phyloP scores from a whole-genome alignment of 1,140 invertebrate genomes.

The Drosophila biarmipes region DNA sequence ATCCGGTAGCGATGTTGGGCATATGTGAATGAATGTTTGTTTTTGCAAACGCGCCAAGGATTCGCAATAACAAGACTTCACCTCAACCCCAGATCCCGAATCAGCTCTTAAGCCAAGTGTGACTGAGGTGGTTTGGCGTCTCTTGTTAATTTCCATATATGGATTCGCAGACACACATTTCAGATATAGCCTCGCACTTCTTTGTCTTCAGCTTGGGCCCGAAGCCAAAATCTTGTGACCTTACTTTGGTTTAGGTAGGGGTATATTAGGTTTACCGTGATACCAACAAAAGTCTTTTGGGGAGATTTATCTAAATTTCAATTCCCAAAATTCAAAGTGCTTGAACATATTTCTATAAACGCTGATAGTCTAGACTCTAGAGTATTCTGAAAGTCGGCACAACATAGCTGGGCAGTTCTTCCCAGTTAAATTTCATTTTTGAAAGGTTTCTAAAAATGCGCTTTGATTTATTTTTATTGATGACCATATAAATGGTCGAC shows the following conservation, averaged over 20 bases:
- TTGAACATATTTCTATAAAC: too few species aligned
- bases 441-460: slow-evolving; percentile 64
- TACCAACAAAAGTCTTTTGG: neutral
- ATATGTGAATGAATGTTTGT: slow-evolving; percentile 74
- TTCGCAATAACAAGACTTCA: slow-evolving; percentile 45
- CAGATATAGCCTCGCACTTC: slow-evolving; percentile 6
- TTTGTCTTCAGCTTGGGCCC: neutral
- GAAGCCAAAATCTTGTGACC: slow-evolving; percentile 26
- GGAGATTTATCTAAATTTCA: neutral
- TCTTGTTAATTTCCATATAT: slow-evolving; percentile 56
- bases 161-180: neutral
- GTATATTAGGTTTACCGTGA: neutral
- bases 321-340: too few species aligned
- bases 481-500: slow-evolving; percentile 72
- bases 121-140: slow-evolving; percentile 17
- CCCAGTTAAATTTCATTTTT: slow-evolving; percentile 9
- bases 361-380: neutral
- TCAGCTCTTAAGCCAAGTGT: slow-evolving; percentile 39
- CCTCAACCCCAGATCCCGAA: slow-evolving; percentile 1
- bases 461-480: slow-evolving; percentile 83
- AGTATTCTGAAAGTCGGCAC: neutral
- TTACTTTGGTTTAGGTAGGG: slow-evolving; percentile 3
- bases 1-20: slow-evolving; percentile 78
- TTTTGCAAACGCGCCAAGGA: slow-evolving; percentile 68
- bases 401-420: neutral